These are phyloP conservation scores for Lathronympha strigana DNA, from an alignment of 2,888 invertebrate genomes.

Conservation along the genomic window DNA sequence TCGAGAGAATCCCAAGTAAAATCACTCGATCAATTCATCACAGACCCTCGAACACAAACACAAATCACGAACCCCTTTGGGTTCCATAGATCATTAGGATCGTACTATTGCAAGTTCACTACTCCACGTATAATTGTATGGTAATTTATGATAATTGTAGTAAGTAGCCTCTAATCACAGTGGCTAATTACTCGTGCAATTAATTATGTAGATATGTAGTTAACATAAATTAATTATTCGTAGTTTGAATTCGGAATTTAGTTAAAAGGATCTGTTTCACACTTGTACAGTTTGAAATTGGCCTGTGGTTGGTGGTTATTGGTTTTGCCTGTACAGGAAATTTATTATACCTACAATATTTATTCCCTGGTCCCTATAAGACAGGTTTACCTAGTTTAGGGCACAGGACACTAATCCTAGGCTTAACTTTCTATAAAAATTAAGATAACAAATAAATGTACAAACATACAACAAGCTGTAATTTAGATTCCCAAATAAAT, in stretches of 20 bases:
- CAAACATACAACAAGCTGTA: no score
- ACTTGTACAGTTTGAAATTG: not conserved
- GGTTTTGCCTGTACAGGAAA: not conserved
- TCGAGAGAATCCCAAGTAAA: slow-evolving; percentile 3
- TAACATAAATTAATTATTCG: slow-evolving; percentile 12
- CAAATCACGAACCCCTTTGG: slow-evolving; percentile 26
- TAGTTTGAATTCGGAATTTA: not conserved
- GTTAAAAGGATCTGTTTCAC: not conserved
- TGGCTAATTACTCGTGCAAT: slow-evolving; percentile 14
- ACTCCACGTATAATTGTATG: not conserved
- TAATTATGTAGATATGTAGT: slow-evolving; percentile 20
- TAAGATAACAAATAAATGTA: no score
- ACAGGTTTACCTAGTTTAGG: no score
- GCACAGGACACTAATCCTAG: no score
- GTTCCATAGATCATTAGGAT: slow-evolving; percentile 24
- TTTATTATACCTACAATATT: not conserved
- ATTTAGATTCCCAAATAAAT: no score
- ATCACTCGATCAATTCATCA: slow-evolving; percentile 28
- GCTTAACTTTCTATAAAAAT: no score
- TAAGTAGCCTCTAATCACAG: slow-evolving; percentile 14
- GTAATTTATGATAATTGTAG: slow-evolving; percentile 24
- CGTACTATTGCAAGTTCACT: not conserved
- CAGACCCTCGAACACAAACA: slow-evolving; percentile 16
- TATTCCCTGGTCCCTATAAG: no score
- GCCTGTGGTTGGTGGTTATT: not conserved